phyloP scores from a whole-genome alignment of 2,888 invertebrate species.

The Sinelater perroti region DNA sequence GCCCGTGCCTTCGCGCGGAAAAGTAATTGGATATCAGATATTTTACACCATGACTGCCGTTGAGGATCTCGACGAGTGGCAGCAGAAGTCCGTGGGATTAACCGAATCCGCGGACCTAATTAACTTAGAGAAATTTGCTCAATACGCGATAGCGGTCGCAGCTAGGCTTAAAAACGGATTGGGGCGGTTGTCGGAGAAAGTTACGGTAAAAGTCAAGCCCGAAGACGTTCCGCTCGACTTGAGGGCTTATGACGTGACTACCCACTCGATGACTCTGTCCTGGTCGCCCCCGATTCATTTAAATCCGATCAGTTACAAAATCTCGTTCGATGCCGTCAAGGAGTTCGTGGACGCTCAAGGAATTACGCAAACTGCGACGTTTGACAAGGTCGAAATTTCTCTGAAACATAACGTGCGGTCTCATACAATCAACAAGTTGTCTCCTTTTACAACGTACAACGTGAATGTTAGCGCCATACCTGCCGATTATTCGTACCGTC shows the following conservation, averaged over 20 bases:
- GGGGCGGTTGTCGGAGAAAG: constrained; percentile 86
- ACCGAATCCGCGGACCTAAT: constrained; percentile 91
- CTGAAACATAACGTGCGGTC: constrained; percentile 76
- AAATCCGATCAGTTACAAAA: constrained; percentile 88
- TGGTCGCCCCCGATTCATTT: constrained; percentile 91
- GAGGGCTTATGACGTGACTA: constrained; percentile 89
- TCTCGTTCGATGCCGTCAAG: constrained; percentile 91
- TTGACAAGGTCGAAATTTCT: constrained; percentile 76
- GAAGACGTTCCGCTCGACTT: constrained; percentile 92
- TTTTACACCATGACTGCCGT: constrained; percentile 94
- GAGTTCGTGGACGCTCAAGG: constrained; percentile 94
- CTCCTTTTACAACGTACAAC: constrained; percentile 93
- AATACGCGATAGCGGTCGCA: constrained; percentile 91
- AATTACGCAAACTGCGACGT: constrained; percentile 86
- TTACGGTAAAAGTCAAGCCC: constrained; percentile 87
- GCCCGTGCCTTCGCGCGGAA: constrained; percentile 83
- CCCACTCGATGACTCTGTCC: constrained; percentile 90
- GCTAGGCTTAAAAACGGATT: constrained; percentile 82
- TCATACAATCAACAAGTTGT: constrained; percentile 85
- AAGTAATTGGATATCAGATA: constrained; percentile 86
- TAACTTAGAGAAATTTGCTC: constrained; percentile 88
- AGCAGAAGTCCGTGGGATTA: constrained; percentile 82
- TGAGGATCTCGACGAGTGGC: constrained; percentile 92
- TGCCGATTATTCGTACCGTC: constrained; percentile 80
- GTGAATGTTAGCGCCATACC: constrained; percentile 93